Conservation (phyloP, 1,140 invertebrate species). For the Calephelis nemesis region DNA sequence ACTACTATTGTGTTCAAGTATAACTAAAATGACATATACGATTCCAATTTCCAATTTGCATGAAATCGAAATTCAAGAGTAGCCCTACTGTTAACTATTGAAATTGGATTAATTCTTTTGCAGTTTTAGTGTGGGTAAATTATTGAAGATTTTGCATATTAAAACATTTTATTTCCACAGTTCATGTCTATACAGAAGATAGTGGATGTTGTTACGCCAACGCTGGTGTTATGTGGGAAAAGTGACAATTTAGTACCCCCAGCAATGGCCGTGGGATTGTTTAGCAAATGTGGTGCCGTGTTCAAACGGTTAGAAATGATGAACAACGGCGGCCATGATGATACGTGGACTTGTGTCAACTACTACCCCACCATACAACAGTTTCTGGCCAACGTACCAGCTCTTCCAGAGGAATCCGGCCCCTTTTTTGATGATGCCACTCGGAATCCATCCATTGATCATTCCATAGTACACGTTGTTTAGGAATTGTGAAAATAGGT, state of each 20-base stretch:
- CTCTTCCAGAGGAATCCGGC: slow-evolving; percentile 39
- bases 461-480: slow-evolving; percentile 15
- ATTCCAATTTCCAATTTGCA: too few relatives aligned
- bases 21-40: too few relatives aligned
- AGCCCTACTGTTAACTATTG: too few relatives aligned
- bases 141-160: too few relatives aligned
- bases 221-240: slow-evolving; percentile 89
- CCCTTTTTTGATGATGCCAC: slow-evolving; percentile 6
- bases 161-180: slow-evolving; percentile 76
- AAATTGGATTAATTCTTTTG: too few relatives aligned
- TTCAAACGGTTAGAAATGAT: slow-evolving; percentile 87
- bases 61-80: too few relatives aligned
- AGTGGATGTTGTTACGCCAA: slow-evolving; percentile 82
- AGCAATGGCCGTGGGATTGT: slow-evolving; percentile 90
- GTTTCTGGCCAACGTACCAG: slow-evolving; percentile 55
- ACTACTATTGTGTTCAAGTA: too few relatives aligned
- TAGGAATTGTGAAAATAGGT: slow-evolving; percentile 2
- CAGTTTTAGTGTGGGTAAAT: too few relatives aligned
- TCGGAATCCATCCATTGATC: slow-evolving; percentile 12
- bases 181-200: slow-evolving; percentile 87
- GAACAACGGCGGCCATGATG: slow-evolving; percentile 90
- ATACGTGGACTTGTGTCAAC: slow-evolving; percentile 86
- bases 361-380: slow-evolving; percentile 61
- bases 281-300: slow-evolving; percentile 83
- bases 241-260: slow-evolving; percentile 91